Evolutionary conservation across 2,888 invertebrate genomes (phyloP).

Genomic region (Mechanitis messenoides): DNA sequence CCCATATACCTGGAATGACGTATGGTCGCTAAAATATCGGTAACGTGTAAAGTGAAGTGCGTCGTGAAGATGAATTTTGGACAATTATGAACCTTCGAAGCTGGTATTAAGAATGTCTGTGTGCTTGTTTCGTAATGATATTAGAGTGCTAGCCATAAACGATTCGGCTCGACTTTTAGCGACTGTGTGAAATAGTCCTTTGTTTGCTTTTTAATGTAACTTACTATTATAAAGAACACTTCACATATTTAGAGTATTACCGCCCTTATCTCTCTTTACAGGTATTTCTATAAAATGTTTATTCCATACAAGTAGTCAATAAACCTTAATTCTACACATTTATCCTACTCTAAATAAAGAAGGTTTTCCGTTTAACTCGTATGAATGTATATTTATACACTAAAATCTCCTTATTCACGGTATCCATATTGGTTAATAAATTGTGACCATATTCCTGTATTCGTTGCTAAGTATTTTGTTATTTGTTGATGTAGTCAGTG

Average conservation of each 20-base stretch:
- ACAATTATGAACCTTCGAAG: conserved; percentile 7
- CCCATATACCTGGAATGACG: conserved; percentile 26
- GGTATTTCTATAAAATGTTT: too few species aligned
- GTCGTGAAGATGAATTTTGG: neutral
- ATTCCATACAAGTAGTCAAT: too few species aligned
- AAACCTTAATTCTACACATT: too few species aligned
- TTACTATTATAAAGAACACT: neutral
- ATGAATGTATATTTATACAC: too few species aligned
- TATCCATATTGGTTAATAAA: too few species aligned
- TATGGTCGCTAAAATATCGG: conserved; percentile 28
- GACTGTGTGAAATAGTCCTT: neutral
- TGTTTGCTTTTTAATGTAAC: neutral
- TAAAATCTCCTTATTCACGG: too few species aligned
- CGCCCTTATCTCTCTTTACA: too few species aligned
- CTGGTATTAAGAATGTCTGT: neutral
- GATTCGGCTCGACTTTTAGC: conserved; percentile 20
- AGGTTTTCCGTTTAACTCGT: too few species aligned
- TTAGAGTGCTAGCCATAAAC: conserved; percentile 22
- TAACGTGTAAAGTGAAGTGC: conserved; percentile 23
- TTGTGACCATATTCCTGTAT: too few species aligned
- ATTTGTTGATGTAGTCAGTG: too few species aligned
- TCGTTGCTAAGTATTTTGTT: too few species aligned
- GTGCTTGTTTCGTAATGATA: conserved; percentile 8
- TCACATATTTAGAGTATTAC: neutral
- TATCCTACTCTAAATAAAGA: too few species aligned